phyloP scores from a whole-genome alignment of 2,113 vertebrate genomes.

The Aspidoscelis tigris region DNA sequence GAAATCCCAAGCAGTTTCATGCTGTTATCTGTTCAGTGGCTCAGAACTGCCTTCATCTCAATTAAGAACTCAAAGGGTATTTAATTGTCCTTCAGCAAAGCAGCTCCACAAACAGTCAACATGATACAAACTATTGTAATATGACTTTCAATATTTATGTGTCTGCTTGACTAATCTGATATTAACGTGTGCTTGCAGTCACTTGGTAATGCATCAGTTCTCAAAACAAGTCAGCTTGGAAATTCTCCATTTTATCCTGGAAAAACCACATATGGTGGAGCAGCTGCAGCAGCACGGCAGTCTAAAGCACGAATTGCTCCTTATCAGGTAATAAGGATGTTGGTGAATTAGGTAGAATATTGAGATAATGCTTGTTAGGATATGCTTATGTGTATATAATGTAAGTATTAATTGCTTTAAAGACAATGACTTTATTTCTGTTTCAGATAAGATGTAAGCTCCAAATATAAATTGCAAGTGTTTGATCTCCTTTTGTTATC shows the following conservation, averaged over 20 bases:
- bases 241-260: constrained; percentile 97
- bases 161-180: constrained; percentile 55
- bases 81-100: too few relatives aligned
- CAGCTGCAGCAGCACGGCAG: constrained; percentile 82
- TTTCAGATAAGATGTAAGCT: neutral
- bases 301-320: constrained; percentile 79
- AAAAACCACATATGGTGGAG: constrained; percentile 96
- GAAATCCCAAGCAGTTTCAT: too few relatives aligned
- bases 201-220: constrained; percentile 85
- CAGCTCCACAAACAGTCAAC: too few relatives aligned
- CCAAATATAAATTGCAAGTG: neutral
- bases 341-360: neutral
- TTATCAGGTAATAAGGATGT: constrained; percentile 83
- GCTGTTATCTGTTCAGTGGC: too few relatives aligned
- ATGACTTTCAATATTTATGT: neutral
- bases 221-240: constrained; percentile 92
- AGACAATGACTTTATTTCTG: neutral
- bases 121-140: too few relatives aligned
- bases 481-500: too few relatives aligned
- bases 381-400: neutral
- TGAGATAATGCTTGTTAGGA: neutral
- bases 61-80: too few relatives aligned
- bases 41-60: too few relatives aligned
- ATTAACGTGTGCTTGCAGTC: constrained; percentile 69
- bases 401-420: neutral